Evolutionary conservation across 1,140 invertebrate genomes (phyloP).

Genomic region (Cepaea nemoralis): DNA sequence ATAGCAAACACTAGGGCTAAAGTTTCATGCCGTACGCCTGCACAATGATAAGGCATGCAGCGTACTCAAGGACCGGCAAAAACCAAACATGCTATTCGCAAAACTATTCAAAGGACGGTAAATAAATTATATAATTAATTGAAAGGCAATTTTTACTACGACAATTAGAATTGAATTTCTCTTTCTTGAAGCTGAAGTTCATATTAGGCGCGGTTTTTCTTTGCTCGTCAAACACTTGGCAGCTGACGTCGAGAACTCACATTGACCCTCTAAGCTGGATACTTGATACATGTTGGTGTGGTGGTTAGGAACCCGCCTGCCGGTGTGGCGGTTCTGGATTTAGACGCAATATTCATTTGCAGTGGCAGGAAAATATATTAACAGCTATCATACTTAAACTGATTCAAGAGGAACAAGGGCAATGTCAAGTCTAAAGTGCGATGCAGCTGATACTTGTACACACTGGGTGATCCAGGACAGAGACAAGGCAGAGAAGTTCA

Average conservation of each 20-base stretch:
- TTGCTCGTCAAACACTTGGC: neutral
- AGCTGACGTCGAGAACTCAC: neutral
- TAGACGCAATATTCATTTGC: too few relatives aligned
- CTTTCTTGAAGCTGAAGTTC: neutral
- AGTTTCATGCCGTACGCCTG: neutral
- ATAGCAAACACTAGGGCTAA: neutral
- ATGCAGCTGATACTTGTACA: too few relatives aligned
- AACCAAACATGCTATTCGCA: neutral
- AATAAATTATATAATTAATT: constrained; percentile 19
- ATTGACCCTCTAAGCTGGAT: too few relatives aligned
- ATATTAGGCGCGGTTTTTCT: neutral
- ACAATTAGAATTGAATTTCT: neutral
- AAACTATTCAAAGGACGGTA: neutral
- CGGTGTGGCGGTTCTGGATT: too few relatives aligned
- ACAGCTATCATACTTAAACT: too few relatives aligned
- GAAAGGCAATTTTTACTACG: neutral
- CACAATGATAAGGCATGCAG: neutral
- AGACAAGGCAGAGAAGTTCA: too few relatives aligned
- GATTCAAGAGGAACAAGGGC: too few relatives aligned
- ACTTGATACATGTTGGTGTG: too few relatives aligned
- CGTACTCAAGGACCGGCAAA: neutral
- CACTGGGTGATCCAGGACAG: too few relatives aligned
- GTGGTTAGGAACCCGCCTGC: too few relatives aligned
- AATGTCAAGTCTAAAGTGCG: too few relatives aligned
- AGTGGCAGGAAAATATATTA: too few relatives aligned